Evolutionary conservation across 2,113 vertebrate species (phyloP).

Genomic region (Hippocampus zosterae): DNA sequence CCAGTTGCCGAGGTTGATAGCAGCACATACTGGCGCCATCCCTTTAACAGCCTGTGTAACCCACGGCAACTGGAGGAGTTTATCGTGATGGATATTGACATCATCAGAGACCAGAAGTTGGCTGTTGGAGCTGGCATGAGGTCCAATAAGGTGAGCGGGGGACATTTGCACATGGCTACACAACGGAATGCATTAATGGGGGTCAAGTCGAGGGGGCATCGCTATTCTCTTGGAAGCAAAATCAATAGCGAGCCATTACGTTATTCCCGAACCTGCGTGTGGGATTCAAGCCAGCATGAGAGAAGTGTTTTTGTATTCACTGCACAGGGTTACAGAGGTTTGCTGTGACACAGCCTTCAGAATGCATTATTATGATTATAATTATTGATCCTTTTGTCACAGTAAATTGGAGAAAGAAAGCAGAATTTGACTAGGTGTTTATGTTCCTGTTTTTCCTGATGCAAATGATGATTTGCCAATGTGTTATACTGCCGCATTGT

Average conservation of each 20-base stretch:
- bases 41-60: constrained; percentile 86
- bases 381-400: constrained; percentile 19
- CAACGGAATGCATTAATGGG: constrained; percentile 43
- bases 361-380: constrained; percentile 22
- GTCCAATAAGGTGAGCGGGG: constrained; percentile 83
- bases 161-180: constrained; percentile 10
- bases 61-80: constrained; percentile 92
- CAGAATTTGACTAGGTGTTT: constrained; percentile 7
- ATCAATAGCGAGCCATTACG: constrained; percentile 52
- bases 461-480: not conserved
- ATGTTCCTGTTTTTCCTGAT: not conserved
- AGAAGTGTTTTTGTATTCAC: constrained; percentile 12
- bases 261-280: constrained; percentile 37
- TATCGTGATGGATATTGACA: constrained; percentile 85
- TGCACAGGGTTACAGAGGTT: constrained; percentile 5
- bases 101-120: constrained; percentile 77
- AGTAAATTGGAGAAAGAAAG: constrained; percentile 7
- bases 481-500: not conserved
- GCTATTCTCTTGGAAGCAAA: constrained; percentile 40
- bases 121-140: constrained; percentile 82
- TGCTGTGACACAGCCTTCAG: constrained; percentile 1
- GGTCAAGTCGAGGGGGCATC: constrained; percentile 9
- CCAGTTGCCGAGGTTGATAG: constrained; percentile 92
- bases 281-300: constrained; percentile 22
- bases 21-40: constrained; percentile 87